phyloP scores from a whole-genome alignment of 2,888 invertebrate species.

The Odontocolon sp. region DNA sequence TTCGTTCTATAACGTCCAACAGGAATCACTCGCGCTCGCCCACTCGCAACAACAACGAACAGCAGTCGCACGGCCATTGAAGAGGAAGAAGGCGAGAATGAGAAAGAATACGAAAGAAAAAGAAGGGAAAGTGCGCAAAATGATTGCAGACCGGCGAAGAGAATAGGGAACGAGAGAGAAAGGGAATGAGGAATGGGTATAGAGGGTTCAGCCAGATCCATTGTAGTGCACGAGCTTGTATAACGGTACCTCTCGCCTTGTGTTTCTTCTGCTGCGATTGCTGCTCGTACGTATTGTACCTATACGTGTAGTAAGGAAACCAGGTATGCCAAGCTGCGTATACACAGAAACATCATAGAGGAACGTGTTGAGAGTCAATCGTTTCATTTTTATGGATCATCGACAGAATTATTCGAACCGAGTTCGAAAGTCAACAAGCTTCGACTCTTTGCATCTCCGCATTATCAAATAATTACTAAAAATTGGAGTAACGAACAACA shows the following conservation, averaged over 20 bases:
- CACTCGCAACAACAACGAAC: conserved; percentile 16
- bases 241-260: conserved; percentile 34
- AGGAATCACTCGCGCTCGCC: conserved; percentile 45
- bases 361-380: neutral
- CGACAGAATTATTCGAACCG: neutral
- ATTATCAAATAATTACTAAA: too few species aligned
- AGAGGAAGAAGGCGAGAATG: conserved; percentile 19
- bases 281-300: conserved; percentile 9
- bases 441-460: too few species aligned
- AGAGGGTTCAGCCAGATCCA: conserved; percentile 41
- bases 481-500: too few species aligned
- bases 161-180: conserved; percentile 14
- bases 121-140: conserved; percentile 38
- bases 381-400: conserved; percentile 5
- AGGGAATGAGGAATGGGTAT: conserved; percentile 13
- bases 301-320: neutral
- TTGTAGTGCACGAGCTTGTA: conserved; percentile 36
- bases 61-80: conserved; percentile 7
- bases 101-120: too few species aligned
- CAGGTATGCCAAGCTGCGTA: neutral
- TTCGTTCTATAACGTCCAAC: conserved; percentile 31
- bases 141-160: conserved; percentile 38
- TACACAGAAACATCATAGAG: conserved; percentile 1
- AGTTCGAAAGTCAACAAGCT: too few species aligned
- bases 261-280: conserved; percentile 17